Base-by-base conservation (phyloP, 2,113 vertebrate genomes). In the Limnothrissa miodon region DNA sequence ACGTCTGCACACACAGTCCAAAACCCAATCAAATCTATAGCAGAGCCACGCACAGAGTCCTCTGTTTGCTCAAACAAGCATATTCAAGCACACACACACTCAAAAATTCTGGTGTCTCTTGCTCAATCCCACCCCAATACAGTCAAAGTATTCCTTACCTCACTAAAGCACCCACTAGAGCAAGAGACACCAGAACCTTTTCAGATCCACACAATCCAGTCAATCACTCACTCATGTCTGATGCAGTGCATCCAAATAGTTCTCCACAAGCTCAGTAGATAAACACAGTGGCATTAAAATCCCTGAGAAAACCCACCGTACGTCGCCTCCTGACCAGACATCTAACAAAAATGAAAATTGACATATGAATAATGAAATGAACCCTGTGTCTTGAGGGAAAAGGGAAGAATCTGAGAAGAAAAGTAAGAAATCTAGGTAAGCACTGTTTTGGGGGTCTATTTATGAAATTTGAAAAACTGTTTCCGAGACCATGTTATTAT, bases 21-120 rank as follows among this genome's bases (percentile, higher is more conserved):
- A 81, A 80, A 17, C 74, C 83, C 44, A 74, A 74, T 74, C 29
- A 36, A 36, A 13, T 74, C 66, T 36, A 74, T 11, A 36, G 66
- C 25, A 15, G 66, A 36, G 29, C 29, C 62, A 13, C 62, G 15
- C 33, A 70, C 62, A 70, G 19, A 5, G 13, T 33, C 9, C 36
- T 15, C 62, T 70, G 62, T 66, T 36, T 70, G 29, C 13, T 29
- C 25, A 74, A 33, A 74, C 66, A 11, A 2, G 23, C 53, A 21
- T 1, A 21, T 21, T 5, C 4, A 33, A 0, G 36, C 33, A 62
- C 5, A 74, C 66, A 74, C 29, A 74, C 33, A 36, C 33, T 36
- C 29, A 33, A 74, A 1, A 10, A 74, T 66, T 29, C 59, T 66
- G 59, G n/a, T 15, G 46, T 66, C 59, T 66, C 59, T 29, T 66